These are phyloP conservation scores for Hafferia zeledoni DNA, from an alignment of 2,797 vertebrate species.

Conservation along the genomic window DNA sequence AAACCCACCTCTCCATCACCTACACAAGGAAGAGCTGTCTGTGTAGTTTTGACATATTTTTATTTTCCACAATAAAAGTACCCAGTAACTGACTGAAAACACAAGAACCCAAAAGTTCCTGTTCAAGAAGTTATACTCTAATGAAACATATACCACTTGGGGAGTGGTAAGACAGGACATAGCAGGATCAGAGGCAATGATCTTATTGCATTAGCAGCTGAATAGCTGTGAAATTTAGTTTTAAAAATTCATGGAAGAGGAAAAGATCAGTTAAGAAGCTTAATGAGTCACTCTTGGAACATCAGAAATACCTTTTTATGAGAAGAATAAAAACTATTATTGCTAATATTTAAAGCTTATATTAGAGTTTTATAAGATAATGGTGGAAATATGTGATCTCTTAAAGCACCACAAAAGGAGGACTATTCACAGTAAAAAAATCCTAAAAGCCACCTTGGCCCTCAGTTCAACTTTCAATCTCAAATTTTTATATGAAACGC, in stretches of 20 bases:
- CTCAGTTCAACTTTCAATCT: not conserved
- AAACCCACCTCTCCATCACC: not conserved
- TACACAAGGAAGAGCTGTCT: not conserved
- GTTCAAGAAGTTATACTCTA: not conserved
- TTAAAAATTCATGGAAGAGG: not conserved
- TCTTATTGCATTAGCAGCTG: not conserved
- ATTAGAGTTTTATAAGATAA: not conserved
- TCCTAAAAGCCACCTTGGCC: not conserved
- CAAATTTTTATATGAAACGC: not conserved
- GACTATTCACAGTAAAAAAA: not conserved
- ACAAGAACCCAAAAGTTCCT: not conserved
- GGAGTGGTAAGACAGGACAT: not conserved
- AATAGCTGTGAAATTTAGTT: not conserved
- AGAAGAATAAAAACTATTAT: not conserved
- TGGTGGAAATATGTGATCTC: not conserved
- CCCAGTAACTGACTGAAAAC: not conserved
- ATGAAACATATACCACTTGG: not conserved
- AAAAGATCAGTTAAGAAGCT: not conserved
- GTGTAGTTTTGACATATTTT: not conserved
- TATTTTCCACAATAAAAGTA: not conserved
- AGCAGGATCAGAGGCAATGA: not conserved
- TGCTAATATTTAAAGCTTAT: not conserved
- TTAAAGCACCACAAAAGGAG: not conserved
- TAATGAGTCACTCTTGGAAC: not conserved
- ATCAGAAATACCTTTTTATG: not conserved